phyloP scores from a whole-genome alignment of 2,888 invertebrate genomes.

The Agonopterix heracliana region DNA sequence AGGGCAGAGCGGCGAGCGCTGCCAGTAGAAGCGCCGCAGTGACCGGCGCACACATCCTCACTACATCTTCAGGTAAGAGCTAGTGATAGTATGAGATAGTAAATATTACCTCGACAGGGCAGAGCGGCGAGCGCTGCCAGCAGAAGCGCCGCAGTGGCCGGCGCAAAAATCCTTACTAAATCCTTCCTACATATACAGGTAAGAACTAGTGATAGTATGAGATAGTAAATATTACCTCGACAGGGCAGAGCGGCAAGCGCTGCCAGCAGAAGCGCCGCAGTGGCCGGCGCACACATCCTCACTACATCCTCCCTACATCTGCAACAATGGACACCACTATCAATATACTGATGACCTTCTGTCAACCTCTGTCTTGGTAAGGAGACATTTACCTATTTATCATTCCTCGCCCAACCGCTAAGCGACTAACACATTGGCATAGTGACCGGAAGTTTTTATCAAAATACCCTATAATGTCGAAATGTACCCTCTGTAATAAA shows the following conservation, averaged over 20 bases:
- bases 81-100: background rate
- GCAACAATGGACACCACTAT: conserved; percentile 27
- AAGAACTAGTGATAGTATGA: no score
- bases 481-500: no score
- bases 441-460: no score
- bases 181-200: conserved; percentile 58
- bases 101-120: conserved; percentile 51
- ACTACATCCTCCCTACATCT: conserved; percentile 57
- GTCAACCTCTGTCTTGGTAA: no score
- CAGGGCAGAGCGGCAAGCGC: conserved; percentile 61
- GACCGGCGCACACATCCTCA: conserved; percentile 61
- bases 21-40: conserved; percentile 63
- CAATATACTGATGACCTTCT: background rate
- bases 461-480: no score
- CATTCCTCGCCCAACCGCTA: no score
- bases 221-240: conserved; percentile 36
- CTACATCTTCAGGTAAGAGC: conserved; percentile 62
- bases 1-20: conserved; percentile 60
- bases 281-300: conserved; percentile 62
- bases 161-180: conserved; percentile 64
- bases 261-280: conserved; percentile 63
- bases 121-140: conserved; percentile 61
- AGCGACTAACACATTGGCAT: no score
- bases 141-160: conserved; percentile 63
- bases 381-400: no score